These are phyloP conservation scores for Parthenolecanium corni DNA, from an alignment of 2,888 invertebrate species.

Conservation along the genomic window DNA sequence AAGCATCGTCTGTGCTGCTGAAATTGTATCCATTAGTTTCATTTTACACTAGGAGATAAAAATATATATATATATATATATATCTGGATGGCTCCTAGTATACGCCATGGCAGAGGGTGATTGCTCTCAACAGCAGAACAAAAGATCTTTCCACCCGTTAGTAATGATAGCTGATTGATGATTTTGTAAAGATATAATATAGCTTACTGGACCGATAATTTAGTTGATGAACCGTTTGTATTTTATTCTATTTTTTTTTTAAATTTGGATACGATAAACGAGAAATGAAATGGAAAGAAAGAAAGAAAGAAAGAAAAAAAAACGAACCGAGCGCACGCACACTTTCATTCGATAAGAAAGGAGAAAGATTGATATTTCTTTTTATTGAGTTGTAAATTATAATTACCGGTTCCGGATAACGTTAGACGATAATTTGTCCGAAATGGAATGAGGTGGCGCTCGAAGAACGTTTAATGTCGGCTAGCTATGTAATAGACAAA, in stretches of 20 bases:
- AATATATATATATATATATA: neutral
- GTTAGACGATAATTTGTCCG: no score
- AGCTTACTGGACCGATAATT: conserved; percentile 7
- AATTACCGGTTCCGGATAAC: no score
- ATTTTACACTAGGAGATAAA: conserved; percentile 13
- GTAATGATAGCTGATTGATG: conserved; percentile 25
- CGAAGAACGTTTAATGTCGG: no score
- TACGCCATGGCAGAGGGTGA: conserved; percentile 4
- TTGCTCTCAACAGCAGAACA: conserved; percentile 21
- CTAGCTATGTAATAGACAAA: no score
- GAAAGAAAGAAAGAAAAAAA: no score
- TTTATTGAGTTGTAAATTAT: no score
- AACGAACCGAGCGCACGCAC: no score
- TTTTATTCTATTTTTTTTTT: neutral
- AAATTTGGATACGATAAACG: no score
- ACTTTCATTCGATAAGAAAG: no score
- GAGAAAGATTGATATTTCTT: no score
- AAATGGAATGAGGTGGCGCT: no score
- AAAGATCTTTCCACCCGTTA: conserved; percentile 23
- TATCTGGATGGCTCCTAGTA: neutral
- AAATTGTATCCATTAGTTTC: conserved; percentile 28
- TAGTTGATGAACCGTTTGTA: neutral
- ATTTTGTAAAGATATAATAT: conserved; percentile 23
- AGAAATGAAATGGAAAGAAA: no score
- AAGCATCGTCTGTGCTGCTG: conserved; percentile 9